Evolutionary conservation across 2,888 invertebrate species (phyloP).

Genomic region (Temnothorax rugatulus): DNA sequence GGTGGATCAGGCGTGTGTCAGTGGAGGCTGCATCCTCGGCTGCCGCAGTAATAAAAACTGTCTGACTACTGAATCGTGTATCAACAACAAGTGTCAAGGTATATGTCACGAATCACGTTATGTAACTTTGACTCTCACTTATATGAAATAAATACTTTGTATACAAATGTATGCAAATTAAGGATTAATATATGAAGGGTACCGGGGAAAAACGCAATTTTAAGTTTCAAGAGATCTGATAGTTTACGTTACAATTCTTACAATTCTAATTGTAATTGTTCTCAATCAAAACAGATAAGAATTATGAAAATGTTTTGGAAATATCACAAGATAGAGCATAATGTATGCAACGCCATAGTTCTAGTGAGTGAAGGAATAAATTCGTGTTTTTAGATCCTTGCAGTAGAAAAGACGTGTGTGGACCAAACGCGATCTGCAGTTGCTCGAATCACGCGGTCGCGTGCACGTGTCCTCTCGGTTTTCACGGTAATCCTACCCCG

Average conservation of each 20-base stretch:
- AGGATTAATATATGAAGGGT: not conserved
- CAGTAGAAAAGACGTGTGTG: constrained; percentile 91
- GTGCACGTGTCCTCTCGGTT: constrained; percentile 94
- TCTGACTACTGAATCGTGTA: constrained; percentile 91
- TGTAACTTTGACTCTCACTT: not conserved
- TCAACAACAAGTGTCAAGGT: constrained; percentile 93
- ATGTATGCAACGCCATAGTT: not conserved
- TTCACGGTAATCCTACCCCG: constrained; percentile 94
- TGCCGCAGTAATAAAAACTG: constrained; percentile 95
- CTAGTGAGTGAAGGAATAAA: not conserved
- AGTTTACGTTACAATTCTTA: too few relatives aligned
- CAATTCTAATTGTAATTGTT: too few relatives aligned
- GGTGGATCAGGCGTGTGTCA: constrained; percentile 92
- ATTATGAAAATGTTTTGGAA: too few relatives aligned
- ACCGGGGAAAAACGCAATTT: too few relatives aligned
- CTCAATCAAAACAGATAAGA: too few relatives aligned
- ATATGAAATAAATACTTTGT: not conserved
- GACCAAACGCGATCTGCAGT: constrained; percentile 94
- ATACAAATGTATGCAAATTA: not conserved
- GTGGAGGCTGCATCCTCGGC: constrained; percentile 93
- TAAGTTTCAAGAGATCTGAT: too few relatives aligned
- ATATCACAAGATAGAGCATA: too few relatives aligned
- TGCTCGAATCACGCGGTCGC: constrained; percentile 91
- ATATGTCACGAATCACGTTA: constrained; percentile 56
- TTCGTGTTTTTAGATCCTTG: constrained; percentile 90